A percentile compares a stretch with the other conserved stretches of the same genome.
Conservation (phyloP, 2,888 invertebrate genomes). For the Arge pagana region DNA sequence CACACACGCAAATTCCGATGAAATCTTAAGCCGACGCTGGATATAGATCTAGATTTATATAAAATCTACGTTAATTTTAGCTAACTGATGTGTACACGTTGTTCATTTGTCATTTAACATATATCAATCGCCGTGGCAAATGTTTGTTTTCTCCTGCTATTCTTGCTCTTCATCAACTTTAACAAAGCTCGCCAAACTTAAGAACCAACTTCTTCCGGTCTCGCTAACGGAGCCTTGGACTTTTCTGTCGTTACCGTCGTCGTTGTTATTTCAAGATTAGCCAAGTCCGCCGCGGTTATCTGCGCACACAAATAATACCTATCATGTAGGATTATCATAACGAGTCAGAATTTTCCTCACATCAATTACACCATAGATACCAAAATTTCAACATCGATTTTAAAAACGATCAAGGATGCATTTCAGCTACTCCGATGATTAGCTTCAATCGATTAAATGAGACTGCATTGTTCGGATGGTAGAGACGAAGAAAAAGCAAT, state of each 20-base stretch:
- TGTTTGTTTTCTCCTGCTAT: not conserved
- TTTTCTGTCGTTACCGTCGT: slow-evolving; percentile 53
- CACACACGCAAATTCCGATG: too few species aligned
- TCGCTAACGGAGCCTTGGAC: slow-evolving; percentile 52
- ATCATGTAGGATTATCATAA: too few species aligned
- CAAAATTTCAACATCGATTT: too few species aligned
- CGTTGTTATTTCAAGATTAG: slow-evolving; percentile 52
- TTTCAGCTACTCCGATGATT: too few species aligned
- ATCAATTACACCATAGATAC: too few species aligned
- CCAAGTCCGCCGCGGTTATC: slow-evolving; percentile 55
- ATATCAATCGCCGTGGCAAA: slow-evolving; percentile 2
- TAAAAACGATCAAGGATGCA: too few species aligned
- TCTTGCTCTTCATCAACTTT: not conserved
- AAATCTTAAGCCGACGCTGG: slow-evolving; percentile 29
- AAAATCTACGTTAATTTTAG: slow-evolving; percentile 16
- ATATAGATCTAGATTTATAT: too few species aligned
- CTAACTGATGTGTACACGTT: slow-evolving; percentile 16
- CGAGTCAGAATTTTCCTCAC: too few species aligned
- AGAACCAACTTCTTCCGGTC: slow-evolving; percentile 54
- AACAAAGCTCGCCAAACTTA: slow-evolving; percentile 33
- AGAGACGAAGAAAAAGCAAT: slow-evolving; percentile 7
- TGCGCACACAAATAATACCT: slow-evolving; percentile 37
- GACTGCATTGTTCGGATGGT: not conserved
- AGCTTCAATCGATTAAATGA: not conserved
- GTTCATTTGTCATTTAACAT: not conserved